Evolutionary conservation across 2,888 invertebrate genomes (phyloP).

Genomic region (Danaus chrysippus): DNA sequence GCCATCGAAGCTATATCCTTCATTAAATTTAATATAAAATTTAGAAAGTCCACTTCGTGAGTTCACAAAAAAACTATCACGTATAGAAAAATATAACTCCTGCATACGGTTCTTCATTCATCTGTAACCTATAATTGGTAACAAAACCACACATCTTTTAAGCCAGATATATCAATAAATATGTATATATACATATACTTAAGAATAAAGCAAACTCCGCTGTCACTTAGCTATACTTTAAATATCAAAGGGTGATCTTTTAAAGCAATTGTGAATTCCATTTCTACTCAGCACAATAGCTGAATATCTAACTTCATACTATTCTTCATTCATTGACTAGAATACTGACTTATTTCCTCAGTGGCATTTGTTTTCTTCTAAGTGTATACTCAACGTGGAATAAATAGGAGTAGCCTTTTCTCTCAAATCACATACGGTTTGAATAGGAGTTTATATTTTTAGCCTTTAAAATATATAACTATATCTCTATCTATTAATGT

Average conservation of each 20-base stretch:
- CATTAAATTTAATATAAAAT: too few species aligned
- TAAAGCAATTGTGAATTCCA: slow-evolving; percentile 11
- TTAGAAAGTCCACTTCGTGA: too few species aligned
- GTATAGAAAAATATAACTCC: too few species aligned
- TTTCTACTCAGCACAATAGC: slow-evolving; percentile 13
- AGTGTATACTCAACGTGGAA: slow-evolving; percentile 65
- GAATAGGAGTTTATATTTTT: neutral
- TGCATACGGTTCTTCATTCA: too few species aligned
- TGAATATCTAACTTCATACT: slow-evolving; percentile 33
- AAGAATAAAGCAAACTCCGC: neutral
- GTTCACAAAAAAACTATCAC: too few species aligned
- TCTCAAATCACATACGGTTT: slow-evolving; percentile 46
- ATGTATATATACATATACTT: neutral
- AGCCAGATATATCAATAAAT: too few species aligned
- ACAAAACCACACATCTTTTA: too few species aligned
- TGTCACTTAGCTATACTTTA: neutral
- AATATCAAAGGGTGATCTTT: slow-evolving; percentile 1
- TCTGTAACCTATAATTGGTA: too few species aligned
- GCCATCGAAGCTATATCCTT: too few species aligned
- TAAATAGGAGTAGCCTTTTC: too few species aligned
- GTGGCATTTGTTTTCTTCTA: slow-evolving; percentile 67
- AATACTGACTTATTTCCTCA: slow-evolving; percentile 62
- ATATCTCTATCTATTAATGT: too few species aligned
- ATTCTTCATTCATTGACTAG: slow-evolving; percentile 31
- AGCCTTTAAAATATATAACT: too few species aligned